phyloP scores from a whole-genome alignment of 2,797 vertebrate genomes.

The Gymnodraco acuticeps region DNA sequence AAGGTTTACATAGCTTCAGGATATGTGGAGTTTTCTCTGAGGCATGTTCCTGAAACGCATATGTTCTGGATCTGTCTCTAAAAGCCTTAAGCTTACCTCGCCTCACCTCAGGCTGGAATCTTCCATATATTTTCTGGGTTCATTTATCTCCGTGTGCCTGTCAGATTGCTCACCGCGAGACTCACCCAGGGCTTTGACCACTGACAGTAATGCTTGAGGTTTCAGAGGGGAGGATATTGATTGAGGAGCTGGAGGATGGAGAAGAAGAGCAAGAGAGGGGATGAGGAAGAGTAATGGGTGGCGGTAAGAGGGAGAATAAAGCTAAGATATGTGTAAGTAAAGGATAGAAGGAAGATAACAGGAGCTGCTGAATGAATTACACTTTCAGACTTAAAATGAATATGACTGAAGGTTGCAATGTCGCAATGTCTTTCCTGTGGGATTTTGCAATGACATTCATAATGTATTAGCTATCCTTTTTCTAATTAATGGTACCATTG shows the following conservation, averaged over 20 bases:
- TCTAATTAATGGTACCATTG: not conserved
- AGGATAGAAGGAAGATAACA: constrained; percentile 27
- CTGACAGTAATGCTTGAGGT: constrained; percentile 54
- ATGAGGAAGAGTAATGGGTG: constrained; percentile 27
- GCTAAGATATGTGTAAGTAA: constrained; percentile 19
- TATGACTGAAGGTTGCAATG: no score
- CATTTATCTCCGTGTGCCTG: constrained; percentile 47
- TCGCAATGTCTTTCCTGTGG: no score
- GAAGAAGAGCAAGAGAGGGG: constrained; percentile 1
- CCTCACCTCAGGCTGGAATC: constrained; percentile 58
- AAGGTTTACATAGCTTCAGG: constrained; percentile 34
- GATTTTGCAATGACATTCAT: not conserved
- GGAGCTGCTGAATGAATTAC: not conserved
- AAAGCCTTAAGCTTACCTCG: constrained; percentile 43
- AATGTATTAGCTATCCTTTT: not conserved
- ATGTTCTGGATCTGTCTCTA: constrained; percentile 29
- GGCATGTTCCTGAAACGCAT: constrained; percentile 16
- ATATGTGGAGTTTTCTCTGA: constrained; percentile 19
- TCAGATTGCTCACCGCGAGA: constrained; percentile 56
- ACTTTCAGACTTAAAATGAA: no score
- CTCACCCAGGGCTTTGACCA: constrained; percentile 58
- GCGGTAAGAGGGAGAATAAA: constrained; percentile 14
- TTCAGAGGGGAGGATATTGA: constrained; percentile 60
- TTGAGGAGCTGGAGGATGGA: constrained; percentile 47
- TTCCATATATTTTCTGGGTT: constrained; percentile 45